Evolutionary conservation across 2,888 invertebrate species (phyloP).

Genomic region (Cylindroiulus punctatus): DNA sequence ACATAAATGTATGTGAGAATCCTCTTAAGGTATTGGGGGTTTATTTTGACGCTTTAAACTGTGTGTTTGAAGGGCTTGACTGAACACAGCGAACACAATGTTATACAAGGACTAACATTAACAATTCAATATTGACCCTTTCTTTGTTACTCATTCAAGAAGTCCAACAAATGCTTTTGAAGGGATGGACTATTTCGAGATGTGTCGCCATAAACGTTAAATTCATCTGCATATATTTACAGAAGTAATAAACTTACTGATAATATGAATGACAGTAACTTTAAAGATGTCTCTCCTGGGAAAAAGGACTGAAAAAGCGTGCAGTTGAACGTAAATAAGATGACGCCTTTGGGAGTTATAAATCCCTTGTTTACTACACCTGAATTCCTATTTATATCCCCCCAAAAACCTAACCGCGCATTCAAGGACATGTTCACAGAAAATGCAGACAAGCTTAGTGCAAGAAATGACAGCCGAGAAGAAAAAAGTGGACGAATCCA

Average conservation of each 20-base stretch:
- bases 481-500: too few relatives aligned
- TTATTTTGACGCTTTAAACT: too few relatives aligned
- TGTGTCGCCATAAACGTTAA: not conserved
- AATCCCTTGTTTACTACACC: not conserved
- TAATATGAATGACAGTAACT: conserved; percentile 16
- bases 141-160: not conserved
- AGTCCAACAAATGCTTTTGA: not conserved
- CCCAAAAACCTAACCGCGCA: not conserved
- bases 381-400: not conserved
- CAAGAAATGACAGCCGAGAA: too few relatives aligned
- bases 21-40: too few relatives aligned
- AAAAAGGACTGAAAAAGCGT: not conserved
- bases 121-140: not conserved
- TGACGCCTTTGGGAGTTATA: not conserved
- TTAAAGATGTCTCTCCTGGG: not conserved
- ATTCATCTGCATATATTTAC: not conserved
- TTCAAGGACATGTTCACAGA: not conserved
- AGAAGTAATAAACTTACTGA: not conserved
- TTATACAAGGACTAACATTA: not conserved
- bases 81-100: not conserved
- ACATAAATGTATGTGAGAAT: too few relatives aligned
- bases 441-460: not conserved
- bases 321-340: conserved; percentile 33
- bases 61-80: too few relatives aligned
- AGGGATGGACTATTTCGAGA: not conserved